Conservation (phyloP, 1,140 invertebrate species). For the Zaprionus inermis region DNA sequence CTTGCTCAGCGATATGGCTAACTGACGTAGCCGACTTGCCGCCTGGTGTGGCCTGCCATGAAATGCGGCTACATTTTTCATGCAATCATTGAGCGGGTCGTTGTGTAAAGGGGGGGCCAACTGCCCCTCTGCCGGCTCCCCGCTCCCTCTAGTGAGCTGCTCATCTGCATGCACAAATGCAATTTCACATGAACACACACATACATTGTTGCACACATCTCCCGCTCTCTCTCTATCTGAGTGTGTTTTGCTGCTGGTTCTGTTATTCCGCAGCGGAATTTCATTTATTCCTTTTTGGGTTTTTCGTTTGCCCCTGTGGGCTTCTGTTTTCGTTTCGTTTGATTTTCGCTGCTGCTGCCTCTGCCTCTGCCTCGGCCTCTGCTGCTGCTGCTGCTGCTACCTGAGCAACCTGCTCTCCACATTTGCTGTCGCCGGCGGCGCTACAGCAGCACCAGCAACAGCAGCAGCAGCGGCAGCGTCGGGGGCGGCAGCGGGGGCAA, state of each 20-base stretch:
- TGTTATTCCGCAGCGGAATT: conserved; percentile 50
- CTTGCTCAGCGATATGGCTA: conserved; percentile 3
- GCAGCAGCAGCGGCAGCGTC: neutral
- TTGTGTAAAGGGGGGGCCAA: too few relatives aligned
- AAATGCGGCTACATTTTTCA: conserved; percentile 54
- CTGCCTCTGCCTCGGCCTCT: neutral
- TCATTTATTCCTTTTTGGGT: conserved; percentile 62
- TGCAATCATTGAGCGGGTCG: conserved; percentile 49
- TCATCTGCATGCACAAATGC: conserved; percentile 67
- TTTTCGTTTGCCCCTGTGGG: conserved; percentile 47
- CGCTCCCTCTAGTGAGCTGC: conserved; percentile 17
- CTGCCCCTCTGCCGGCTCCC: neutral
- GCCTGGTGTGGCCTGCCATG: conserved; percentile 32
- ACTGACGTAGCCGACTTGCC: conserved; percentile 12
- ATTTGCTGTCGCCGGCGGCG: conserved; percentile 7
- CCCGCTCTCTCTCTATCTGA: neutral
- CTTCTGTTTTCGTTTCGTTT: conserved; percentile 48
- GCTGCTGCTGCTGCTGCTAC: conserved; percentile 5
- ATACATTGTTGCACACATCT: conserved; percentile 34
- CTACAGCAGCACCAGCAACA: neutral
- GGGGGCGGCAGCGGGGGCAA: neutral
- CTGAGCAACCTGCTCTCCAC: conserved; percentile 6
- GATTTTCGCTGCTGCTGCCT: conserved; percentile 44
- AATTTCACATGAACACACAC: conserved; percentile 53
- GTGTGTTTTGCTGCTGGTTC: conserved; percentile 16